Evolutionary conservation across 35 echinoderm and acorn worm genomes (phyloP).

Genomic region (Apostichopus japonicus): DNA sequence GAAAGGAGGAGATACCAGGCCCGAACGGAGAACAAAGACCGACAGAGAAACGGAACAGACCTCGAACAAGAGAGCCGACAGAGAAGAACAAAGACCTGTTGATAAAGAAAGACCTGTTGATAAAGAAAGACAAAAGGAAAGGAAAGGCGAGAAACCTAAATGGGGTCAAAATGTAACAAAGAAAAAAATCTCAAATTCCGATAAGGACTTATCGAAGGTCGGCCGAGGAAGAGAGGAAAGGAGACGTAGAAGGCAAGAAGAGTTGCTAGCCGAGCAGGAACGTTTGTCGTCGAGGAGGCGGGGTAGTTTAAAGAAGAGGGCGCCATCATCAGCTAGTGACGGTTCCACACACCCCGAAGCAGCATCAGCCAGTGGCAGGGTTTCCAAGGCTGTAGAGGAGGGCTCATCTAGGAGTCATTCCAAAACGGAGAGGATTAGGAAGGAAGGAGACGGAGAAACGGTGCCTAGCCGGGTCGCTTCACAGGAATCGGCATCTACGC

Average conservation of each 20-base stretch:
- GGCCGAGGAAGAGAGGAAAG: slow-evolving; percentile 76
- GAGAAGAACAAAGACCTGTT: background rate
- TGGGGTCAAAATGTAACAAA: slow-evolving; percentile 71
- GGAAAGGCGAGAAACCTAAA: slow-evolving; percentile 59
- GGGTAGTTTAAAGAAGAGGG: slow-evolving; percentile 40
- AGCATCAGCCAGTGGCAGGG: background rate
- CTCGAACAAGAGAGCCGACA: background rate
- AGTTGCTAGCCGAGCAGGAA: slow-evolving; percentile 78
- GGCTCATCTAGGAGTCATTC: background rate
- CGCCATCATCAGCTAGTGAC: slow-evolving; percentile 16
- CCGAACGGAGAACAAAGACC: background rate
- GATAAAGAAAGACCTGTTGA: slow-evolving; percentile 15
- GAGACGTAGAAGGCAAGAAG: slow-evolving; percentile 72
- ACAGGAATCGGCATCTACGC: slow-evolving; percentile 28
- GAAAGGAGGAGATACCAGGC: background rate
- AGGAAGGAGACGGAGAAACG: background rate
- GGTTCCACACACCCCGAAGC: slow-evolving; percentile 4
- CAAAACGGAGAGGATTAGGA: slow-evolving; percentile 3
- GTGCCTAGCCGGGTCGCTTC: background rate
- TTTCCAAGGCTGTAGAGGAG: background rate
- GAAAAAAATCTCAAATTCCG: slow-evolving; percentile 76
- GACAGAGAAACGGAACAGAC: background rate
- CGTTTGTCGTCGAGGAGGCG: slow-evolving; percentile 34
- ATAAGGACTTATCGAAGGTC: slow-evolving; percentile 79
- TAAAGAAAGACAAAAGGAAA: slow-evolving; percentile 35